These are phyloP conservation scores for Halcyon smyrnensis DNA, from an alignment of 2,797 vertebrate species.

Conservation along the genomic window DNA sequence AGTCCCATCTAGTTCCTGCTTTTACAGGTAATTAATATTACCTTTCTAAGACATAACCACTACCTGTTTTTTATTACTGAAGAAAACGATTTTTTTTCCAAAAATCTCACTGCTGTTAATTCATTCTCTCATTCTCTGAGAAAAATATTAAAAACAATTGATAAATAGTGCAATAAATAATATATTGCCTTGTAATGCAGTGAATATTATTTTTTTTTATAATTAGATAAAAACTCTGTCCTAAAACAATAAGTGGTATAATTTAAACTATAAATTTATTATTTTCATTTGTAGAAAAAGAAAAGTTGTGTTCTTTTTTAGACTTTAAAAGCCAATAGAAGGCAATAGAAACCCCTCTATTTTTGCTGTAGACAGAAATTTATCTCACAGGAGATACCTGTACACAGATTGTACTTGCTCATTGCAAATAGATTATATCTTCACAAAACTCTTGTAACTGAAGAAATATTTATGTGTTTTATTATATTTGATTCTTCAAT, in stretches of 20 bases:
- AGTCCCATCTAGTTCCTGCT: neutral
- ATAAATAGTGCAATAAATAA: neutral
- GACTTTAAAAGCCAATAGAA: neutral
- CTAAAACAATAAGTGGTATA: neutral
- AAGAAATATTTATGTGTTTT: neutral
- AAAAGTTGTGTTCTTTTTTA: neutral
- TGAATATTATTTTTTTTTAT: neutral
- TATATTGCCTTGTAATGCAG: neutral
- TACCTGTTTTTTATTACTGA: neutral
- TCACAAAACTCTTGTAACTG: neutral
- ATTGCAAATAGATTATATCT: neutral
- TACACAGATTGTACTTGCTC: neutral
- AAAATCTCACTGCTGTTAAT: neutral
- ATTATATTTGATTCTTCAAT: neutral
- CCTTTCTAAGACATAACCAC: neutral
- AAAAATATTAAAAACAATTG: neutral
- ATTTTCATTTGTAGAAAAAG: neutral
- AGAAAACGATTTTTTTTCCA: neutral
- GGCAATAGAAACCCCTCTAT: rapidly evolving
- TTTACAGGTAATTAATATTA: neutral
- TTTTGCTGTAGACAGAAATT: neutral
- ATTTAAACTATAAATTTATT: conserved; percentile 5
- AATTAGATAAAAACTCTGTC: neutral
- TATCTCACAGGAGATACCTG: neutral
- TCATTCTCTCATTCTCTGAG: neutral